Evolutionary conservation across 2,797 vertebrate genomes (phyloP).

Genomic region (Enteromius viviparus): DNA sequence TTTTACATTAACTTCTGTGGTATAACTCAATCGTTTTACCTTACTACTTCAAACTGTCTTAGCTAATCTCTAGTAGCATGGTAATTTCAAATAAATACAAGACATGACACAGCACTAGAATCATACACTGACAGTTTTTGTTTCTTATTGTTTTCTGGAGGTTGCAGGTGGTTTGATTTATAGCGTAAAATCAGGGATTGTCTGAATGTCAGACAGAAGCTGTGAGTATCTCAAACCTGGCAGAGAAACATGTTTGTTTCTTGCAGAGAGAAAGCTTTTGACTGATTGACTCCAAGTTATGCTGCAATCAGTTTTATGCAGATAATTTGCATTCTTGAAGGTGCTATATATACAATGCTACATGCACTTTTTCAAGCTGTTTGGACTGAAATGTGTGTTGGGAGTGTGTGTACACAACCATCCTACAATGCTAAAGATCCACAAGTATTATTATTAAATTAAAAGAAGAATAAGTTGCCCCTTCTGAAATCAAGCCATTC

Average conservation of each 20-base stretch:
- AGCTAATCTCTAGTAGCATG: conserved; percentile 5
- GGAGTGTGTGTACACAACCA: no score
- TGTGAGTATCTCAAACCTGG: neutral
- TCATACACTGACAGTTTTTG: neutral
- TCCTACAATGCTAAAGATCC: no score
- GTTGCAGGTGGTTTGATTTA: neutral
- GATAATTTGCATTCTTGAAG: neutral
- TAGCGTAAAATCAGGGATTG: neutral
- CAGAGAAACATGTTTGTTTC: neutral
- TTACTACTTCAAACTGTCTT: neutral
- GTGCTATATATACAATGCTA: no score
- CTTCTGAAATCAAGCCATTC: no score
- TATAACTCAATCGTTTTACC: neutral
- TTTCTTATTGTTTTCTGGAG: neutral
- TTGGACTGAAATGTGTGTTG: no score
- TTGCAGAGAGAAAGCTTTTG: neutral
- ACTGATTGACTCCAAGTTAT: neutral
- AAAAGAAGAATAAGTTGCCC: no score
- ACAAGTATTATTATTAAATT: no score
- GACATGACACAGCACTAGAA: neutral
- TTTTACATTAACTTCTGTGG: conserved; percentile 13
- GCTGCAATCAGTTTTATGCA: neutral
- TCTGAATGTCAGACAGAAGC: neutral
- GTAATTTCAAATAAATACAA: neutral
- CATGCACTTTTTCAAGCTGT: no score